Evolutionary conservation across 2,113 vertebrate species (phyloP).

Genomic region (Marmota flaviventris): DNA sequence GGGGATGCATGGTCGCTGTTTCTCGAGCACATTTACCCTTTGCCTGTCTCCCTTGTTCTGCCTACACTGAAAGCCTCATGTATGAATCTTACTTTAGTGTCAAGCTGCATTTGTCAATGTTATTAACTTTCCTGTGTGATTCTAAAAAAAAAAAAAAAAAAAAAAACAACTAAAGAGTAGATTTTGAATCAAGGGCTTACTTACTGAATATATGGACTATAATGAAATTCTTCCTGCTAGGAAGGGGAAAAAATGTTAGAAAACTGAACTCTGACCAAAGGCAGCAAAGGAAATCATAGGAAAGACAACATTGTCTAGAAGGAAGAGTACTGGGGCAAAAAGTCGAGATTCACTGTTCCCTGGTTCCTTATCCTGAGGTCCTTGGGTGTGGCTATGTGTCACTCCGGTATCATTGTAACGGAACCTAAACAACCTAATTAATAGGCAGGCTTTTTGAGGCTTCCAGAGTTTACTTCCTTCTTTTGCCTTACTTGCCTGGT

Average conservation of each 20-base stretch:
- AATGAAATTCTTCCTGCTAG: conserved; percentile 28
- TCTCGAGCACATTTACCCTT: background rate
- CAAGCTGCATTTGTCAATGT: background rate
- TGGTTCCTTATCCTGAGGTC: background rate
- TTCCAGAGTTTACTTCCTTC: background rate
- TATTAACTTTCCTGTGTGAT: conserved; percentile 70
- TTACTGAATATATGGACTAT: conserved; percentile 21
- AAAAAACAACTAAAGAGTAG: background rate
- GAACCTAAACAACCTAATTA: background rate
- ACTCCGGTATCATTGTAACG: background rate
- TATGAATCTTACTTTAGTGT: background rate
- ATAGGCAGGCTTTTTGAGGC: background rate
- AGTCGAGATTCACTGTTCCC: background rate
- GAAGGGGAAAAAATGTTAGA: background rate
- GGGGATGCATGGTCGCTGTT: background rate
- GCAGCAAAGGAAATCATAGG: background rate
- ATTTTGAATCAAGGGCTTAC: background rate
- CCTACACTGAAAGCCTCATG: background rate
- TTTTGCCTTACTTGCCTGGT: background rate
- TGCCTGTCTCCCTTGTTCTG: background rate
- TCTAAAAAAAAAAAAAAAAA: conserved; percentile 55
- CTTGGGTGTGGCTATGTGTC: accelerated
- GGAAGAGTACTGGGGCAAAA: background rate
- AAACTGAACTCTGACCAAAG: background rate
- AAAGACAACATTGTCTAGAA: background rate